phyloP scores from a whole-genome alignment of 2,797 vertebrate genomes.

The Fistularia tabacaria region DNA sequence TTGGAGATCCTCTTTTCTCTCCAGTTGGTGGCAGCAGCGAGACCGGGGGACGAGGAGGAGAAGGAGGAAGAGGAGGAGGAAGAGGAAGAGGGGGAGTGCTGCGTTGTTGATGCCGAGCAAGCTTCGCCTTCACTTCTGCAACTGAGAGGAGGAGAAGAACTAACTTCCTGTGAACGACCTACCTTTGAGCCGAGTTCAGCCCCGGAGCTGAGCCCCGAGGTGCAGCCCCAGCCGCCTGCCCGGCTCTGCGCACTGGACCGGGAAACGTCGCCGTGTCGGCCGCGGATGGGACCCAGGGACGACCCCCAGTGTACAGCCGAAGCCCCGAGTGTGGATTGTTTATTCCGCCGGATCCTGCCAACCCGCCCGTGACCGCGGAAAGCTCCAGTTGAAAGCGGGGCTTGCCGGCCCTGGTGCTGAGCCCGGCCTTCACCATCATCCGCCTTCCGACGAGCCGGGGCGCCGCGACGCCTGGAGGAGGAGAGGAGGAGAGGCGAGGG shows the following conservation, averaged over 20 bases:
- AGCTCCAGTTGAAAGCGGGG: conserved; percentile 56
- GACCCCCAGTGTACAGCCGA: conserved; percentile 20
- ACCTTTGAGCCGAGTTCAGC: conserved; percentile 36
- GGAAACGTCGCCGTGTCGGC: neutral
- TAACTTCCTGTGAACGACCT: conserved; percentile 75
- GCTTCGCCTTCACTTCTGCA: conserved; percentile 58
- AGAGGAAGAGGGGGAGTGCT: neutral
- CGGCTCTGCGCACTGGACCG: conserved; percentile 7
- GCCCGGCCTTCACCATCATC: conserved; percentile 59
- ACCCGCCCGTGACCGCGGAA: conserved; percentile 52
- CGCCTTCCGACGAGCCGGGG: conserved; percentile 6
- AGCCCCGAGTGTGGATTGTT: conserved; percentile 65
- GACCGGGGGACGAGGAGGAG: neutral
- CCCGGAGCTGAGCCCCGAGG: conserved; percentile 43
- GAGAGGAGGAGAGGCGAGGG: conserved; percentile 12
- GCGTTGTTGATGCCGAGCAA: conserved; percentile 57
- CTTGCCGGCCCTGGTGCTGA: conserved; percentile 56
- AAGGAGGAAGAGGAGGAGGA: neutral
- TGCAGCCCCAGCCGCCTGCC: conserved; percentile 7
- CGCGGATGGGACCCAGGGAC: conserved; percentile 22
- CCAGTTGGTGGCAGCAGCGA: conserved; percentile 52
- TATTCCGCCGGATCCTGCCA: conserved; percentile 38
- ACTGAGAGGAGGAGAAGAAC: conserved; percentile 58
- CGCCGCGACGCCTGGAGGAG: conserved; percentile 5
- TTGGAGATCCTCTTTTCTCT: neutral